Evolutionary conservation across 2,113 vertebrate genomes (phyloP).

Genomic region (Syngnathus typhle): DNA sequence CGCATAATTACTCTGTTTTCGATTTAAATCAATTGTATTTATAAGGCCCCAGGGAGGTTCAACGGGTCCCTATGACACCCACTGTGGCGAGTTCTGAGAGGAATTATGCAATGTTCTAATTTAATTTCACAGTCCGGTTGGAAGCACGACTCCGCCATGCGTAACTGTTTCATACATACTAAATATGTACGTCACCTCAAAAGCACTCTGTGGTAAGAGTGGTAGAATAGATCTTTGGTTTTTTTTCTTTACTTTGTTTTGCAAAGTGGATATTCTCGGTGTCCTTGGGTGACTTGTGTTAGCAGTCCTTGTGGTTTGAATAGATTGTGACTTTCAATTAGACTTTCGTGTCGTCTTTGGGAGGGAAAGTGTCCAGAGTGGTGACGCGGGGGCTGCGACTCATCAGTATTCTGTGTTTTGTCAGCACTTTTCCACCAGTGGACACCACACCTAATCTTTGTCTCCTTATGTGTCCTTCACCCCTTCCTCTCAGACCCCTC

Average conservation of each 20-base stretch:
- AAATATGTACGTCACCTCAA: conserved; percentile 2
- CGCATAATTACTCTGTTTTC: conserved; percentile 4
- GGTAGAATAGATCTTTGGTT: neutral
- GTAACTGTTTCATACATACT: neutral
- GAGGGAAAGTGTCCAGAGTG: conserved; percentile 30
- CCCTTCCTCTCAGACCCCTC: conserved; percentile 29
- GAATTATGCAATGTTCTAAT: neutral
- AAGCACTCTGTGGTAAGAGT: conserved; percentile 23
- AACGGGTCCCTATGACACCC: neutral
- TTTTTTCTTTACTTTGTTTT: neutral
- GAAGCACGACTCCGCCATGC: neutral
- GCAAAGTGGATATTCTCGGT: conserved; percentile 1
- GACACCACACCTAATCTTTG: conserved; percentile 41
- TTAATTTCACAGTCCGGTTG: neutral
- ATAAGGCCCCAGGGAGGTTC: neutral
- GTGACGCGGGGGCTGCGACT: conserved; percentile 42
- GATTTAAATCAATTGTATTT: conserved; percentile 1
- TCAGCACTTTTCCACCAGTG: conserved; percentile 45
- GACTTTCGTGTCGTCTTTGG: conserved; percentile 14
- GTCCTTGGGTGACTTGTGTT: conserved; percentile 40
- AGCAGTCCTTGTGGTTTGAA: conserved; percentile 34
- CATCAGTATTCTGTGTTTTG: conserved; percentile 50
- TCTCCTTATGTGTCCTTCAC: conserved; percentile 54
- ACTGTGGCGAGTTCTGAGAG: neutral
- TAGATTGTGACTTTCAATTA: conserved; percentile 33